Evolutionary conservation across 2,797 vertebrate genomes (phyloP), one percentile per base, ranked within the genome.

Genomic region (Pogonophryne albipinna): DNA sequence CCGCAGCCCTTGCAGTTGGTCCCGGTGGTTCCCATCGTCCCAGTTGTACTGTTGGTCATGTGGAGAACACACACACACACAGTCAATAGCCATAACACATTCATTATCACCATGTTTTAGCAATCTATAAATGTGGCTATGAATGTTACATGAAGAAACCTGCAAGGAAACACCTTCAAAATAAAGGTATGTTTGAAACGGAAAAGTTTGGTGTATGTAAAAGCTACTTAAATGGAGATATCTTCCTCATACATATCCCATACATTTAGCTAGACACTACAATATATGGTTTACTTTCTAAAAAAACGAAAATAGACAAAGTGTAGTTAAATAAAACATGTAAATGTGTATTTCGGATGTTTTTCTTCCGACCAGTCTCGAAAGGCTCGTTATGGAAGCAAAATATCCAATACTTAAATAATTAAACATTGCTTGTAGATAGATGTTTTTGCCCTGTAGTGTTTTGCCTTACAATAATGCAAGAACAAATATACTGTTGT

Each of bases 1-100:
- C 88, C 95, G 95, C 90, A 95, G 95, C 89, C 98, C 97, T 84
- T 96, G 95, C 91, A 95, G 95, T 94, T 94, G 95, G 94, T 98
- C 97, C 93, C 96, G 95, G 95, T 98, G 97, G 86, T 95, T 93
- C 91, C 94, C 96, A 88, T 99, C 98, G 84, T 99, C 97, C 95
- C 97, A 97, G 96, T 97, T 97, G 93, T 96, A 97, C 94, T 95
- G 97, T 94, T 97, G 97, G 94, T 98, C 98, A 97, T 98, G 95
- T 87, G 94, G 91, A 23, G 92, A 95, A 66, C 34, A 65, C 27
- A 27, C 27, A 27, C 66, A 65, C 31, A 60, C 0, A 66, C 34
- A 65, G 23, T 47, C 20, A 47, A n/a, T 12, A 50, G 17, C 47
- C 2, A 50, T 38, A 7, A 38, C 1, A 38, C 6, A 38, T 38